phyloP scores from a whole-genome alignment of 2,797 vertebrate genomes.

The Phoebastria nigripes region DNA sequence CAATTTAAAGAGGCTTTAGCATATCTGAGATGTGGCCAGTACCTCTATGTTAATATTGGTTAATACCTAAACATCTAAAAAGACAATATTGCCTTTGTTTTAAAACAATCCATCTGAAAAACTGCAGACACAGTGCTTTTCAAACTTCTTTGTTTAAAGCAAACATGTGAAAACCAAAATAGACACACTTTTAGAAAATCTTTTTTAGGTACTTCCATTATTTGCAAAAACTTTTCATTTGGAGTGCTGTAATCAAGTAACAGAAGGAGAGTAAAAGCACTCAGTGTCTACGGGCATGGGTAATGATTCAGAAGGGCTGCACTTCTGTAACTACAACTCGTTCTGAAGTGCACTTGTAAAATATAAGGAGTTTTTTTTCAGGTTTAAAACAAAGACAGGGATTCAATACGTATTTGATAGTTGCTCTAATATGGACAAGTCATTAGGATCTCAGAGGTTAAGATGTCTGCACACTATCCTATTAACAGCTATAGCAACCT shows the following conservation, averaged over 20 bases:
- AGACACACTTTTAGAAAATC: background rate
- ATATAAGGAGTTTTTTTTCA: constrained; percentile 7
- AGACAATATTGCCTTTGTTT: constrained; percentile 8
- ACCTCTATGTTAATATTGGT: background rate
- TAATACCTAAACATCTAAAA: constrained; percentile 11
- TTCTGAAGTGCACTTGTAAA: constrained; percentile 46
- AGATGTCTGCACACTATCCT: constrained; percentile 69
- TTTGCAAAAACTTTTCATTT: constrained; percentile 27
- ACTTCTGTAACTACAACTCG: background rate
- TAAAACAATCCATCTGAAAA: background rate
- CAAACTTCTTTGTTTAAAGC: background rate
- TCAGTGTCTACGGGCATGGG: background rate
- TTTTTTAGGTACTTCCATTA: background rate
- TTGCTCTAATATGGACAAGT: constrained; percentile 67
- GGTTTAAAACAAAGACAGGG: constrained; percentile 70
- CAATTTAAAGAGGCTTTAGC: background rate
- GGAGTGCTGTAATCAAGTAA: constrained; percentile 25
- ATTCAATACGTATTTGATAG: constrained; percentile 64
- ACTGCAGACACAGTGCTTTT: background rate
- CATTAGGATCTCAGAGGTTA: constrained; percentile 68
- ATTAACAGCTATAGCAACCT: constrained; percentile 78
- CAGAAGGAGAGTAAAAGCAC: constrained; percentile 4
- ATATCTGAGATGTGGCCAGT: background rate
- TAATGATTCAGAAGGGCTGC: constrained; percentile 3
- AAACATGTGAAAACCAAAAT: background rate